Base-by-base conservation (phyloP, 2,888 invertebrate genomes). In the Odiellus spinosus region DNA sequence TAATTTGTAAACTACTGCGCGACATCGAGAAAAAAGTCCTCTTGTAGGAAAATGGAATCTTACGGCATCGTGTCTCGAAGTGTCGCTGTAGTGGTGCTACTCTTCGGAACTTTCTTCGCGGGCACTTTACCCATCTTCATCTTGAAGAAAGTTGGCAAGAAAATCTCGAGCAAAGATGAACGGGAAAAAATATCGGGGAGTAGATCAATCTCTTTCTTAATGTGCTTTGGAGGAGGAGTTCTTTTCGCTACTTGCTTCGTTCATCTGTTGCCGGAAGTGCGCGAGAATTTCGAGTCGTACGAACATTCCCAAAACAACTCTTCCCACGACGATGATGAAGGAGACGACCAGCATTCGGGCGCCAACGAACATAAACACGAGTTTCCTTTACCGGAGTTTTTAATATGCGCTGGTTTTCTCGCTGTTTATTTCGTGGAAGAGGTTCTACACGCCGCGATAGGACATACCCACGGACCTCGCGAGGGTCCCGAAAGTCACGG, bases 141-240 rank as follows among this genome's bases (percentile, higher is more conserved):
- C 17, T 15, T 38, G 3, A 38, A 38, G 14, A 3, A 18, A 38
- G 8, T 6, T 6, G 26, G 5, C 4, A 26, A 26, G 26, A 26
- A 26, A 6, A 26, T 6, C 26, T 26, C 5, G 5, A 8, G 26
- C 8, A 26, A 26, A 8, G 8, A 26, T 6, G 26, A 26, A 6
- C 5, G 8, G 8, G 26, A 26, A 26, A 6, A 4, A 6, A 26
- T 26, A 8, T 26, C 26, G 5, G 26, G 26, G 8, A 26, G 26
- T 26, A 26, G 8, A 3, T 1, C 14, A 2, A 49, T 47, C 10
- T 39, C 52, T n/a, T 49, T 52, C 17, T 42, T 52, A 14, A 52
- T 85, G 18, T 78, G 81, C n/a, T 79, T 84, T 55, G 85, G 84
- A 14, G 85, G 84, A n/a, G 85, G 85, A 10, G 84, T 85, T 1